Evolutionary conservation across 2,888 invertebrate species (phyloP), one percentile per base, ranked within the genome.

Genomic region (Tubiluchus corallicola): DNA sequence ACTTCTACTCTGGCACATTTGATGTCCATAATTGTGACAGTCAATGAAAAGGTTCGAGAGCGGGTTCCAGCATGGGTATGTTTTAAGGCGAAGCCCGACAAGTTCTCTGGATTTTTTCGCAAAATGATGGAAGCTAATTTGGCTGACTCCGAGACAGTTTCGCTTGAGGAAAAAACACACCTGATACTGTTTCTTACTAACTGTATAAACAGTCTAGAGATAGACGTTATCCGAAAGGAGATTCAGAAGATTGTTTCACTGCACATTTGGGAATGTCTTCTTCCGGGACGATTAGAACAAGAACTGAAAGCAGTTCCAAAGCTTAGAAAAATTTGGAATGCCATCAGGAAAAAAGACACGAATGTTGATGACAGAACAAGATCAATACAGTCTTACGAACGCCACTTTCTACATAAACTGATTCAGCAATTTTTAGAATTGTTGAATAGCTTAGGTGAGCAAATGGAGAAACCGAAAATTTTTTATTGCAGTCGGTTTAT

Each of bases 21-120:
- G 58, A 76, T 98, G 76, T 92, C 94, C 0, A 87, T 98, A 51
- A 82, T 90, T n/a, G 79, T 85, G 1, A 88, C 98, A 84, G 77
- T 96, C 40, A 99, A 98, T 68, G 96, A 98, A 63, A 99, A 99
- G 64, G 90, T 92, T 59, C 71, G 96, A 2, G 98, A 99, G 66
- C 71, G 96, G 43, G 90, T 96, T 4, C 84, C 83, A 48, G 87
- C 92, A 2, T 99, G 96, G 96, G 78, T 82, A 74, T 75, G 79
- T 1, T 88, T 94, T 57, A 75, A 81, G 48, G 76, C 77, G 51
- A 70, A 74, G 44, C 75, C 80, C 0, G 74, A 53, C 1, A 41
- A 62, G 16, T 68, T 69, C 51, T 48, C 59, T 2, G 53, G 51
- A 1, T 65, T 68, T 50, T 63, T 69, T 48, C 52, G 54, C 17